These are phyloP conservation scores for Endomychus coccineus DNA, from an alignment of 2,888 invertebrate species.

Conservation along the genomic window DNA sequence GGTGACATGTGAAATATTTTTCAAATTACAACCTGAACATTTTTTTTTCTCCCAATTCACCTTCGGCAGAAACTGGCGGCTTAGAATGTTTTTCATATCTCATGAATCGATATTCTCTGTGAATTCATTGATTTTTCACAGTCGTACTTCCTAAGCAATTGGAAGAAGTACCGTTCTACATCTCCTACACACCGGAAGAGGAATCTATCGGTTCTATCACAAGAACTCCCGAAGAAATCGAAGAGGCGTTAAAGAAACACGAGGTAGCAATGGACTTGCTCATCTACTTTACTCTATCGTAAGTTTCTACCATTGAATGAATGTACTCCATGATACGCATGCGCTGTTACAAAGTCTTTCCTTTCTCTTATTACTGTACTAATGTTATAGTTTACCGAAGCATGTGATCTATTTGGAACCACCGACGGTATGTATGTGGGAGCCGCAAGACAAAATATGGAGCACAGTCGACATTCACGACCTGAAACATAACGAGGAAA, in stretches of 20 bases:
- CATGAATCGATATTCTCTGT: too few species aligned
- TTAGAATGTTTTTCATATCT: too few species aligned
- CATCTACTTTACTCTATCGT: constrained; percentile 64
- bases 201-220: constrained; percentile 58
- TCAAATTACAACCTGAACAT: neutral
- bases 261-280: constrained; percentile 69
- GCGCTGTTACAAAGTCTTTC: too few species aligned
- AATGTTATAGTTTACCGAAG: constrained; percentile 35
- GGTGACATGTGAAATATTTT: neutral
- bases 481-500: constrained; percentile 75
- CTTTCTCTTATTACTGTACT: constrained; percentile 5
- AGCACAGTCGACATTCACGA: constrained; percentile 35
- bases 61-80: too few species aligned
- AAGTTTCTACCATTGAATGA: too few species aligned
- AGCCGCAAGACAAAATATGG: constrained; percentile 33
- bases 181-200: constrained; percentile 61
- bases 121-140: constrained; percentile 34
- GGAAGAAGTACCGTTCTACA: constrained; percentile 53
- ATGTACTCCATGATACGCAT: too few species aligned
- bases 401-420: constrained; percentile 40
- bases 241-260: constrained; percentile 65
- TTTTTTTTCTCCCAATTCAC: neutral
- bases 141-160: constrained; percentile 55
- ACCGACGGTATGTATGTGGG: constrained; percentile 39
- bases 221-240: constrained; percentile 71